Percentiles rank a stretch among this genome's conserved stretches.
Evolutionary conservation across 92 coral and sea anemone genomes (phyloP).

Genomic region (Porites cylindrica): DNA sequence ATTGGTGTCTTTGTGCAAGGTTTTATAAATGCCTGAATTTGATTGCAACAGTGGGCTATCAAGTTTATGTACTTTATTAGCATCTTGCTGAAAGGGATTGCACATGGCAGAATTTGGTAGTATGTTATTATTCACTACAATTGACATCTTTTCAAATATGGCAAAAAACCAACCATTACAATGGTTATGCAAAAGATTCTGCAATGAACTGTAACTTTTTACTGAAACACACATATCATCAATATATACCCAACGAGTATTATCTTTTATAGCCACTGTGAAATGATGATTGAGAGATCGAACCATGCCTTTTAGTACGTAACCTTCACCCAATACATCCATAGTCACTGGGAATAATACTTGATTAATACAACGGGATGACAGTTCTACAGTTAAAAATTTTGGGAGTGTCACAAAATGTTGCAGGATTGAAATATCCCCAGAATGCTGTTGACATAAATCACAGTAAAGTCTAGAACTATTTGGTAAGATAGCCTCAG

Average conservation of each 20-base stretch:
- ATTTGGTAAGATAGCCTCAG: constrained; percentile 27
- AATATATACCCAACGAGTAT: constrained; percentile 41
- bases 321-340: not conserved
- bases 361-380: constrained; percentile 15
- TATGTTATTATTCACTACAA: not conserved
- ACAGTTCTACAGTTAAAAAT: constrained; percentile 46
- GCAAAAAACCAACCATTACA: constrained; percentile 55
- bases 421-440: constrained; percentile 54
- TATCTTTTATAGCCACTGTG: constrained; percentile 57
- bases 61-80: constrained; percentile 5
- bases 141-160: constrained; percentile 23
- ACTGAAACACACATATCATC: constrained; percentile 54
- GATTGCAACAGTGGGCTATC: constrained; percentile 9
- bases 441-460: constrained; percentile 53
- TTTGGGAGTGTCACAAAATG: constrained; percentile 58
- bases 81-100: not conserved
- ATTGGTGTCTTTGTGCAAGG: constrained; percentile 5
- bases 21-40: constrained; percentile 5
- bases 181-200: constrained; percentile 24
- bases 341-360: not conserved
- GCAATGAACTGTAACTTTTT: constrained; percentile 25
- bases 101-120: not conserved
- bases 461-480: too few relatives aligned
- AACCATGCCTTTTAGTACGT: constrained; percentile 24
- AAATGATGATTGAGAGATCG: constrained; percentile 63